These are phyloP conservation scores for Hoplodrina blanda DNA, from an alignment of 2,888 invertebrate genomes.

Conservation along the genomic window DNA sequence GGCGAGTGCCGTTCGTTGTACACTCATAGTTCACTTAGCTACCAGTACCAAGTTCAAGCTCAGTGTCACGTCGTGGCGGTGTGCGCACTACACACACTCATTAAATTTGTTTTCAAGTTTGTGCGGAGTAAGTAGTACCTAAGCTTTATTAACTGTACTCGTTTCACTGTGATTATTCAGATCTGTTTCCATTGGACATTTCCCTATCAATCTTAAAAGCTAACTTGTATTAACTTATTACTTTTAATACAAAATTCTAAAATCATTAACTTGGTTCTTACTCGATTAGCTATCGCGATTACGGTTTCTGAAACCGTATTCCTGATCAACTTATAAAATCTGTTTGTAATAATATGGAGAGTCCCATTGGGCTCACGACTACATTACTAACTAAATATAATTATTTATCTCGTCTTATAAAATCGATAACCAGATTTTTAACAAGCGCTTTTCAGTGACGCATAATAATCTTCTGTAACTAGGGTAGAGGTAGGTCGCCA, in stretches of 20 bases:
- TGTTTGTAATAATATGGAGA: neutral
- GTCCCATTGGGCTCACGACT: neutral
- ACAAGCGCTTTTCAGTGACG: neutral
- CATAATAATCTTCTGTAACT: constrained; percentile 3
- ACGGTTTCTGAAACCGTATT: neutral
- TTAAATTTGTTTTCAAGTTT: too few relatives aligned
- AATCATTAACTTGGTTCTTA: neutral
- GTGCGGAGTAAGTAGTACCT: too few relatives aligned
- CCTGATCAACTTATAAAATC: constrained; percentile 6
- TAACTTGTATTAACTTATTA: neutral
- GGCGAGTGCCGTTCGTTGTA: constrained; percentile 64
- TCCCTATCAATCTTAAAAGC: neutral
- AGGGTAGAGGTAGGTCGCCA: constrained; percentile 12
- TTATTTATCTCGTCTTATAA: neutral
- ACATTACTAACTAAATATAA: neutral
- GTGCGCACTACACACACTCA: neutral
- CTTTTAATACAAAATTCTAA: neutral
- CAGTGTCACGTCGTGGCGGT: neutral
- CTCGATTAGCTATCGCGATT: neutral
- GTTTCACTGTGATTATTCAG: too few relatives aligned
- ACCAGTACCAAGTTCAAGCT: constrained; percentile 29
- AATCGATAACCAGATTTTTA: constrained; percentile 2
- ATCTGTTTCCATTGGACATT: too few relatives aligned
- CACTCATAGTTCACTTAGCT: constrained; percentile 29
- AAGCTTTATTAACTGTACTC: too few relatives aligned